Base-by-base conservation (phyloP, 2,888 invertebrate species). In the Coecobrya sp. region DNA sequence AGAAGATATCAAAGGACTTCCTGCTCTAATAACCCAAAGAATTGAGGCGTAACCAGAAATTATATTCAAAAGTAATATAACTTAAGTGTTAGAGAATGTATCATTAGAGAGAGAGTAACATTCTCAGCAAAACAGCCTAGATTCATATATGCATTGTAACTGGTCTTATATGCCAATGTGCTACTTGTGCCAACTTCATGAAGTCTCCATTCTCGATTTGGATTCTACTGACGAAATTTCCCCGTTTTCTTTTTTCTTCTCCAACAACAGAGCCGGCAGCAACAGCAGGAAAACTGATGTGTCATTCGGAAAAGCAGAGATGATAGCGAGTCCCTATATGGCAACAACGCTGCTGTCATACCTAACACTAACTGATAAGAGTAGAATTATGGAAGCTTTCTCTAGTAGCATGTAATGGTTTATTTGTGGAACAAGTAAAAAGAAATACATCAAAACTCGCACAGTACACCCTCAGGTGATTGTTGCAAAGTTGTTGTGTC, bases 11-110 rank as follows among this genome's bases (percentile, higher is more conserved):
- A 91, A 91, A 91, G 87, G 70, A 70, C 91, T 91, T 91, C 73
- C 91, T 87, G 91, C 91, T 91, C 87, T 91, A 84, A 87, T 91
- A 91, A 87, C 91, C 86, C 87, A 82, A 91, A 82, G 79, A 86
- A 91, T 42, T 73, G 87, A 87, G 79, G 91, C 91, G 86, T 91
- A 86, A 30, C 91, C 79, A 52, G 19, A 65, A 79, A 65, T 45
- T 22, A n/a, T 36, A 25, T 86, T 27, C 76, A 49, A 68, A 3
- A 62, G 59, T 16, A 62, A 49, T 16, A 36, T 36, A 36, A 36
- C 7, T 36, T 36, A 2, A 36, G 36, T 36, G 36, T 2, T 4
- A 36, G 36, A 36, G 36, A 36, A 36, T 36, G 49, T 10, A 49
- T 49, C 13, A 49, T 49, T 49, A 49, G 13, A 49, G 49, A 27